A percentile compares a stretch with the other conserved stretches of the same genome.
These are phyloP conservation scores for Anhinga rufa DNA, from an alignment of 2,113 vertebrate species.

Conservation along the genomic window DNA sequence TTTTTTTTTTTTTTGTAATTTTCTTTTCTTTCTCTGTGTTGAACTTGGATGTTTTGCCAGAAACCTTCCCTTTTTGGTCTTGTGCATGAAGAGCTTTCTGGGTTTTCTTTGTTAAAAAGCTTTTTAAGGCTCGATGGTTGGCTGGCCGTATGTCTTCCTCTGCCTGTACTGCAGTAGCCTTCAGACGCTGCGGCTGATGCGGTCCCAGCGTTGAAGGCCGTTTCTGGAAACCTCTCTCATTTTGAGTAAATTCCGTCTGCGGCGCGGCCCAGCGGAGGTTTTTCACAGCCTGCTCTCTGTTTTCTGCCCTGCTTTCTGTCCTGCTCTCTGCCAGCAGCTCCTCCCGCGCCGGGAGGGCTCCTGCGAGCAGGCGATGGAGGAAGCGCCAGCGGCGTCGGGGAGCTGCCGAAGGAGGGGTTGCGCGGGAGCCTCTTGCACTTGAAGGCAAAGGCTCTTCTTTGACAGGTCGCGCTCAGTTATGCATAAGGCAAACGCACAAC, in stretches of 20 bases:
- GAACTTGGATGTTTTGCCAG: background rate
- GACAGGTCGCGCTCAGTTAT: background rate
- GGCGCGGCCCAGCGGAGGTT: no score
- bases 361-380: no score
- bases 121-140: background rate
- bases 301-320: background rate
- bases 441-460: background rate
- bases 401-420: background rate
- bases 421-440: background rate
- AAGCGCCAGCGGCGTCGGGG: rapidly evolving
- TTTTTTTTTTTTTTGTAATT: no score
- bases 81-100: background rate
- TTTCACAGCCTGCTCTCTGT: background rate
- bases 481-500: no score
- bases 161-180: background rate
- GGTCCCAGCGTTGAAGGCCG: rapidly evolving
- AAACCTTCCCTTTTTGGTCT: background rate
- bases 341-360: no score
- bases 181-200: background rate
- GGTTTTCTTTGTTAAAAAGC: background rate
- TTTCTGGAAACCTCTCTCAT: background rate
- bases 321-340: background rate
- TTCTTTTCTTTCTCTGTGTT: background rate
- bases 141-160: background rate
- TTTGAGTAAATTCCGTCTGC: background rate